Evolutionary conservation across 2,113 vertebrate species (phyloP), one percentile per base, ranked within the genome.

Genomic region (Mionectes macconnelli): DNA sequence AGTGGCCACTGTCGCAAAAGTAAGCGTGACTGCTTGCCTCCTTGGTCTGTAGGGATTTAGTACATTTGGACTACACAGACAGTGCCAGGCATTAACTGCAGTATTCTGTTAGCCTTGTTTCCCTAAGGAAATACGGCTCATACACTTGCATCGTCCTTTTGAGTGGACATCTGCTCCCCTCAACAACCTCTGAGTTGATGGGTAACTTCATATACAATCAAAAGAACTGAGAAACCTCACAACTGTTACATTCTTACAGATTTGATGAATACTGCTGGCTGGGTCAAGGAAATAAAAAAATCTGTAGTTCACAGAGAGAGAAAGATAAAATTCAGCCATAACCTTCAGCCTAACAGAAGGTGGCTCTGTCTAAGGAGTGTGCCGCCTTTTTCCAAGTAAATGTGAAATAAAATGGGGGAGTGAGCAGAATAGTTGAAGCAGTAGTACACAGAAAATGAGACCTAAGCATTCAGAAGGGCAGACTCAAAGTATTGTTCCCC

Each of bases 1-100:
- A 80, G 53, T 52, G 59, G 11, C 27, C 33, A 45, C 42, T 31
- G 64, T 23, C 13, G 1, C 24, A 59, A 42, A 80, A 85, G 33
- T 33, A 70, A 77, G n/a, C 3, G 3, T 64, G 64, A 75, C 31
- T 0, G 0, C 42, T 57, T 39, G 8, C 63, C 17, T 66, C 31
- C 42, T 77, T 39, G 8, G 17, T 35, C 53, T 33, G 0, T 9
- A 55, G 25, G 27, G 47, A 9, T 57, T 89, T 64, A 67, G 19
- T 42, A 37, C 27, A 50, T 13, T 68, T 3, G 4, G 23, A 28
- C 15, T 22, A 31, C 39, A 55, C 2, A 37, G 68, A 52, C 21
- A 75, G 30, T 52, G 68, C 39, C 68, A 74, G 52, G 15, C 23
- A 49, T 47, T 86, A 88, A 88, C 80, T 79, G 80, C 37, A 64